These are phyloP conservation scores for Phyllostomus discolor DNA, from an alignment of 2,113 vertebrate genomes.

Conservation along the genomic window DNA sequence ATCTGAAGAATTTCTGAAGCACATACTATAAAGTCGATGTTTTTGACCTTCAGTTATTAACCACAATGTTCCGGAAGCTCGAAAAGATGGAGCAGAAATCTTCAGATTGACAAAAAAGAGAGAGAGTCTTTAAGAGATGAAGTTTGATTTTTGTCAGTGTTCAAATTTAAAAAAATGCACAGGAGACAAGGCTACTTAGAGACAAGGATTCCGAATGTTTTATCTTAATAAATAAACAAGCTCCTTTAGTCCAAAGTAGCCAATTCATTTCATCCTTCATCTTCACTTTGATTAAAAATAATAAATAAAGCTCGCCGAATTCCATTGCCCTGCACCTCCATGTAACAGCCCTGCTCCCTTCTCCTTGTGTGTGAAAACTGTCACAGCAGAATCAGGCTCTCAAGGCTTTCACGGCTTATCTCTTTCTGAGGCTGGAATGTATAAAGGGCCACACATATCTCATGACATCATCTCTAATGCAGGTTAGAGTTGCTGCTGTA, in stretches of 20 bases:
- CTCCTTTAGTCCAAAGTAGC: neutral
- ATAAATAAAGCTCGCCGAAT: neutral
- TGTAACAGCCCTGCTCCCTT: too few relatives aligned
- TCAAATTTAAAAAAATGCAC: neutral
- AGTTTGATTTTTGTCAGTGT: neutral
- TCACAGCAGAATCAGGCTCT: slow-evolving; percentile 48
- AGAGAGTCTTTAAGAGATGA: neutral
- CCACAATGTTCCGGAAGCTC: neutral
- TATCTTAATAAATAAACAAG: neutral
- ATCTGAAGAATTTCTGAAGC: neutral
- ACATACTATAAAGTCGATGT: neutral
- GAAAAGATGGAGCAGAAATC: slow-evolving; percentile 31
- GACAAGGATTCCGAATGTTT: too few relatives aligned
- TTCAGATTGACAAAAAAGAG: neutral
- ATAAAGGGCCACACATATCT: slow-evolving; percentile 61
- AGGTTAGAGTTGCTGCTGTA: slow-evolving; percentile 54
- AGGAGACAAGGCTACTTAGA: neutral
- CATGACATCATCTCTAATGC: slow-evolving; percentile 58
- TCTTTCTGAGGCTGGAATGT: slow-evolving; percentile 30
- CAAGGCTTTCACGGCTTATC: slow-evolving; percentile 40
- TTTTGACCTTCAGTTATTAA: neutral
- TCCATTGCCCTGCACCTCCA: neutral
- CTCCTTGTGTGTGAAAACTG: slow-evolving; percentile 48
- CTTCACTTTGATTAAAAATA: slow-evolving; percentile 2
- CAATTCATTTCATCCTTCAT: neutral